Percentiles rank a stretch among this genome's conserved stretches.
phyloP scores from a whole-genome alignment of 2,113 vertebrate species.

The Leucoraja erinaceus region DNA sequence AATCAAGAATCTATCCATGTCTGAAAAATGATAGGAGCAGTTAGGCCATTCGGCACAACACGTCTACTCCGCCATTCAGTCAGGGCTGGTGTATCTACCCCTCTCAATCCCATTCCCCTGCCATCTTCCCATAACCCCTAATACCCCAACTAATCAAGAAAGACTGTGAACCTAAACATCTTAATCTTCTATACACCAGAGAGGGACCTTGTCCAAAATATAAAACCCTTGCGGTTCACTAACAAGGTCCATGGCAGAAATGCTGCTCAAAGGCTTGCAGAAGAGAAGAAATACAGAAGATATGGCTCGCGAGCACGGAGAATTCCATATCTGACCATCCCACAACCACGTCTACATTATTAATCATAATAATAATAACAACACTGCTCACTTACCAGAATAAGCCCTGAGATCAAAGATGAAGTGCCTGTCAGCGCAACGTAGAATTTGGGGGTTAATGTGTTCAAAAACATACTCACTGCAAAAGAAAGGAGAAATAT shows the following conservation, averaged over 20 bases:
- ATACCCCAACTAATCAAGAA: too few species aligned
- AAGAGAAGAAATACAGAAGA: not conserved
- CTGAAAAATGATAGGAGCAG: too few species aligned
- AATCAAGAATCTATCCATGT: too few species aligned
- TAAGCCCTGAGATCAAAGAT: conserved; percentile 95
- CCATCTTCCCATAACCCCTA: too few species aligned
- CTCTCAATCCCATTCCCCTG: too few species aligned
- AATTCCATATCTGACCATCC: not conserved
- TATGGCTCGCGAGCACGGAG: not conserved
- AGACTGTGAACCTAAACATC: too few species aligned
- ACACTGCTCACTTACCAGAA: conserved; percentile 77
- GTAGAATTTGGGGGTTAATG: conserved; percentile 96
- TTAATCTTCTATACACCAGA: too few species aligned
- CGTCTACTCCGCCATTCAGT: too few species aligned
- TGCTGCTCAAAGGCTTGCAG: not conserved
- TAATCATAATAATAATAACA: too few species aligned
- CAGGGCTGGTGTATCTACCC: too few species aligned
- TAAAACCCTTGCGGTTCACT: not conserved
- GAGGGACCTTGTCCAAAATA: not conserved
- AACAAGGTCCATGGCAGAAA: not conserved
- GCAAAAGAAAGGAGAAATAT: conserved; percentile 49
- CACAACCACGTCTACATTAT: not conserved
- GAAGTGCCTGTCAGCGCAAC: conserved; percentile 96
- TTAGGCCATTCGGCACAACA: too few species aligned
- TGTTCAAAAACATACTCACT: conserved; percentile 99